Evolutionary conservation across 2,888 invertebrate species (phyloP), one percentile per base, ranked within the genome.

Genomic region (Taphrorychus bicolor): DNA sequence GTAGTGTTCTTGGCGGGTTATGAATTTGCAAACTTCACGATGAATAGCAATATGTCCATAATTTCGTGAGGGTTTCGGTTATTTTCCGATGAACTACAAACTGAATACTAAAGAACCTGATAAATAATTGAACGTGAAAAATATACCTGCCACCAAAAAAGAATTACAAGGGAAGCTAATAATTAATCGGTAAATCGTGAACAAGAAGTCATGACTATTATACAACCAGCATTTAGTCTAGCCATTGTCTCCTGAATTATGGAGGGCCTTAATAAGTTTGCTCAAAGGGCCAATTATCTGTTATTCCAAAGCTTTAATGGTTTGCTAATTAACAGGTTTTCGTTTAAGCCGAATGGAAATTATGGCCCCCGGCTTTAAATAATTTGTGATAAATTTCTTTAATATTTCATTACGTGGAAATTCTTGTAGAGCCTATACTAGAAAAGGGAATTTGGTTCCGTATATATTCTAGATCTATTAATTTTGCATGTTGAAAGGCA

Each of bases 311-410:
- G 73, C 72, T 70, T 70, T 74, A 74, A 73, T 74, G 75, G 73
- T 72, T 74, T 73, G 51, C 73, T 75, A 76, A 77, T 77, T 74
- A 74, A 76, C 70, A 69, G 70, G 68, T 70, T 70, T 74, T 73
- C 72, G 62, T 70, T 72, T 71, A 60, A 65, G 66, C 68, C 70
- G 70, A 71, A 72, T 71, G 71, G 72, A 71, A 72, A 73, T 68
- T 65, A 70, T 61, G 52, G 59, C 54, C 67, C 68, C 49, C 19
- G 68, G 61, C 57, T 62, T 67, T 67, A 57, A 51, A 21, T 32
- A 23, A 45, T 66, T 66, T 60, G 59, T 65, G 45, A 45, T n/a
- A 23, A 42, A 54, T 59, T 66, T 66, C 59, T 60, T 66, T 66
- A 59, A 60, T 66, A 32, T 32, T 32, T 32, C n/a, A n/a, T n/a